Conservation (phyloP, 1,140 invertebrate species). For the Macrostomum lignano region DNA sequence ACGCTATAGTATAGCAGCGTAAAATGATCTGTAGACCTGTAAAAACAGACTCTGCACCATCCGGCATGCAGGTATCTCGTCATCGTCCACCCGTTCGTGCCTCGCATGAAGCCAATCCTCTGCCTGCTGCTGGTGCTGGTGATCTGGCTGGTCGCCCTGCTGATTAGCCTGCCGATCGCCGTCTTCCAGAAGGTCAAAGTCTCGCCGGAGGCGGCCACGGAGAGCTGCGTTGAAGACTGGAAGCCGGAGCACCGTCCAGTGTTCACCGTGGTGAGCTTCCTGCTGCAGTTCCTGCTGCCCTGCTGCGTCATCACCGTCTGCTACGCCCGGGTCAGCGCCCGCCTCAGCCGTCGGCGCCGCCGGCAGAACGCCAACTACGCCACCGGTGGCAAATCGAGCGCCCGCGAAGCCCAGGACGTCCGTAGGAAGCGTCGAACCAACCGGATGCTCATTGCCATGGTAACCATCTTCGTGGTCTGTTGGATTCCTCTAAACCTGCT, state of each 20-base stretch:
- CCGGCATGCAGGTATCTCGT: too few species aligned
- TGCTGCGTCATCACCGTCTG: slow-evolving; percentile 25
- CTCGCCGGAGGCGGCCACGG: slow-evolving; percentile 16
- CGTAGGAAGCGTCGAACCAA: slow-evolving; percentile 23
- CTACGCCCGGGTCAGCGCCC: slow-evolving; percentile 19
- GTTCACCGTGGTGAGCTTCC: slow-evolving; percentile 25
- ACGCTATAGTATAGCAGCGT: too few species aligned
- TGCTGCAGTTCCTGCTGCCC: slow-evolving; percentile 32
- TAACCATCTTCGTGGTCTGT: slow-evolving; percentile 28
- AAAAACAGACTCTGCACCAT: too few species aligned
- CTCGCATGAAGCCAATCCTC: slow-evolving; percentile 19
- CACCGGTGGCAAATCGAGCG: slow-evolving; percentile 11
- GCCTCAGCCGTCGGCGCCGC: slow-evolving; percentile 15
- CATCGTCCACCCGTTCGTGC: slow-evolving; percentile 29
- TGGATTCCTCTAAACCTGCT: slow-evolving; percentile 31
- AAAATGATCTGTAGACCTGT: too few species aligned
- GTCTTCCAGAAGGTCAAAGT: slow-evolving; percentile 14
- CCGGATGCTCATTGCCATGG: slow-evolving; percentile 27
- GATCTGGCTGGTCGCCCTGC: slow-evolving; percentile 29
- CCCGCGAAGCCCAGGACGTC: slow-evolving; percentile 11
- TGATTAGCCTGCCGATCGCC: slow-evolving; percentile 30
- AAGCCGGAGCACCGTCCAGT: slow-evolving; percentile 14
- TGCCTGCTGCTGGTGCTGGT: slow-evolving; percentile 20
- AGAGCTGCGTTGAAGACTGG: slow-evolving; percentile 14
- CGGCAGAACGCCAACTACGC: slow-evolving; percentile 16